Evolutionary conservation across 1,140 invertebrate species (phyloP), one percentile per base, ranked within the genome.

Genomic region (Drosophila orosa): DNA sequence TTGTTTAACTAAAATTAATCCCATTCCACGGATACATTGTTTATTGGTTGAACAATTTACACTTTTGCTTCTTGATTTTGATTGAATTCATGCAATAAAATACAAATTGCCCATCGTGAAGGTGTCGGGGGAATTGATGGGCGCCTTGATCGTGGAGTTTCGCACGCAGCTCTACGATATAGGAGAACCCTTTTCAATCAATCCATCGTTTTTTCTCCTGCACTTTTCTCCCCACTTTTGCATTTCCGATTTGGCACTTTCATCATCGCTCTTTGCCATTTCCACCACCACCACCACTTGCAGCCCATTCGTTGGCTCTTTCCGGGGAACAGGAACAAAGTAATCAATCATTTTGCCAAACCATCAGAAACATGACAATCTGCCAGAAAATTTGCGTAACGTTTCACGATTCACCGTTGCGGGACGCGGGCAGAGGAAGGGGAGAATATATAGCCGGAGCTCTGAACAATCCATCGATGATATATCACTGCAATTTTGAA

Each of bases 351-450:
- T 87, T 80, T 84, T 69, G 73, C 62, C 68, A 77, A 89, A 86
- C 80, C 83, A 80, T 84, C 83, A 74, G 80, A 62, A 87, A 84
- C 76, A 87, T 89, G 83, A 87, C 83, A 87, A 87, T 84, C 67
- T 83, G 83, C 67, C 80, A 80, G 63, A 80, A 60, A 77, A 79
- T 72, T 87, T 83, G 80, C 80, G 83, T 83, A 89, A 66, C 67
- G 72, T 44, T 68, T 66, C 61, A 42, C 65, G 45, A 66, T 80
- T 59, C 60, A 78, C 58, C 68, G 60, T 63, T 61, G 19, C 22
- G 27, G 24, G 19, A 7, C 24, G 17, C 19, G 19, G 35, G 17
- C 37, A 17, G 17, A 15, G 40, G 10, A n/a, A 17, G 25, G n/a
- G 10, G 12, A 10, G 25, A 9, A 37, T 29, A 58, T 22, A 58